Base-by-base conservation (phyloP, 2,888 invertebrate genomes). In the Perizoma affinitatum region DNA sequence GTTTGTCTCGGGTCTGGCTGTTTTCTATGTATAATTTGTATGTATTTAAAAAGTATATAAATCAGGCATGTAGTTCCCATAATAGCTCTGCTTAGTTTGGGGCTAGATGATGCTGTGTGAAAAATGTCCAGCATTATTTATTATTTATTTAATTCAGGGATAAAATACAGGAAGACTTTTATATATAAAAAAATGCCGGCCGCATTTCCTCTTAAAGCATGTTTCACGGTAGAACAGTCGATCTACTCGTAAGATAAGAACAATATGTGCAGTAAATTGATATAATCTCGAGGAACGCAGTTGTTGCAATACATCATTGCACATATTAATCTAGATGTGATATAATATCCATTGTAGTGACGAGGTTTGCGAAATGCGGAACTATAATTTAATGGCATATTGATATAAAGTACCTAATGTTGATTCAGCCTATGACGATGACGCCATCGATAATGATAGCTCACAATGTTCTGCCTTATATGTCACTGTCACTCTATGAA, bases 341-440 rank as follows among this genome's bases (percentile, higher is more conserved):
- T 47, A 41, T 55, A 54, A 38, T 38, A 38, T 4, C 3, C 8
- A 38, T 38, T 57, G 70, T 22, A 3, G 22, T 22, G 22, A 22
- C 22, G 22, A 22, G 22, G 38, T 73, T 74, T 69, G 69, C 68
- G 68, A 77, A 71, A 82, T 71, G 80, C 82, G 82, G 83, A 82
- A 82, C 77, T 63, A 57, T 54, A 68, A 50, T 61, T 78, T 76
- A 77, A 73, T 75, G 66, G 70, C 68, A 61, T 78, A 80, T 76
- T 75, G 77, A 78, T 78, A 78, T 72, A 59, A 48, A n/a, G 54
- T 73, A 68, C 9, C 49, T 73, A 68, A 62, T 63, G 72, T 76
- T 83, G 83, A 83, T 76, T 83, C 78, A 82, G 69, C 63, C 58
- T 65, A 71, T 68, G 70, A 69, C 52, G 66, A 54, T 80, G 78